A percentile compares a stretch with the other conserved stretches of the same genome.
Evolutionary conservation across 2,797 vertebrate genomes (phyloP).

Genomic region (Trematomus bernacchii): DNA sequence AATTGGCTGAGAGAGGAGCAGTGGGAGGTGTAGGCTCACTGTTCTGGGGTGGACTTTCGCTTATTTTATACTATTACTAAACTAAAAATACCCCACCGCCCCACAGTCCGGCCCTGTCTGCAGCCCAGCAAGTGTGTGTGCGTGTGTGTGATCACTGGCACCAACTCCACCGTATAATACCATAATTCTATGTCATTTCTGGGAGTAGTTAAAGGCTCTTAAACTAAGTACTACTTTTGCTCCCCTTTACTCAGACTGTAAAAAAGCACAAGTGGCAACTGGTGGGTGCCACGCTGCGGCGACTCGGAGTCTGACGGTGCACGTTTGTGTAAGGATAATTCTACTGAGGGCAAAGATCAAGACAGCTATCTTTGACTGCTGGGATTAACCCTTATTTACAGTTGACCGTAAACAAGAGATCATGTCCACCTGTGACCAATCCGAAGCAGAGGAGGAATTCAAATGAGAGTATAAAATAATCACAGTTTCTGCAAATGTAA

Average conservation of each 20-base stretch:
- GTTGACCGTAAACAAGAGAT: conserved; percentile 19
- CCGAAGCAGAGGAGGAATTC: not conserved
- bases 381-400: conserved; percentile 50
- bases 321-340: conserved; percentile 58
- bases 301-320: conserved; percentile 45
- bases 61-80: conserved; percentile 57
- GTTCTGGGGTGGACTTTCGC: conserved; percentile 46
- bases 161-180: conserved; percentile 63
- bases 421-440: conserved; percentile 8
- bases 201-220: conserved; percentile 75
- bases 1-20: conserved; percentile 17
- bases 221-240: conserved; percentile 74
- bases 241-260: conserved; percentile 55
- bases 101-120: conserved; percentile 52
- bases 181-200: conserved; percentile 80
- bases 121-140: conserved; percentile 50
- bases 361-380: conserved; percentile 44
- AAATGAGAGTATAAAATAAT: not conserved
- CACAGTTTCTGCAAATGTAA: not conserved
- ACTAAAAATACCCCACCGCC: conserved; percentile 69
- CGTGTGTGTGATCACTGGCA: conserved; percentile 57
- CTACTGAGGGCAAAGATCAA: conserved; percentile 41
- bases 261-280: conserved; percentile 52
- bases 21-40: conserved; percentile 28
- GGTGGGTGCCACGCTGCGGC: conserved; percentile 47